Evolutionary conservation across 1,140 invertebrate species (phyloP).

Genomic region (Agraylea sexmaculata): DNA sequence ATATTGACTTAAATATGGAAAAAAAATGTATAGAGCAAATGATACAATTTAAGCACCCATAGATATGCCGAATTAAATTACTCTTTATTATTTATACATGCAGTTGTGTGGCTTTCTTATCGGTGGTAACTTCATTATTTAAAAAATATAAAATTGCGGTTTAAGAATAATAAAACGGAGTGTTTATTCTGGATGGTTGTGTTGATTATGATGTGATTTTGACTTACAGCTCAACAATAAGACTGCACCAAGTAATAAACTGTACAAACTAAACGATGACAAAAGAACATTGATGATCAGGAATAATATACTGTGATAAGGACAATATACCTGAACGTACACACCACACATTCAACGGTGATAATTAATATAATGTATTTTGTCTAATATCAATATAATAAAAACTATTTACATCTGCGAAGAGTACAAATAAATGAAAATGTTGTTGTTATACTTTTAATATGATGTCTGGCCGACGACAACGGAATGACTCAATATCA

Average conservation of each 20-base stretch:
- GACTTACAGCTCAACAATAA: conserved; percentile 19
- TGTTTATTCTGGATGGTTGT: background rate
- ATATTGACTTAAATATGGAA: no score
- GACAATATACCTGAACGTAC: conserved; percentile 22
- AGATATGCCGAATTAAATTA: no score
- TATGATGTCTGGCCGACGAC: conserved; percentile 21
- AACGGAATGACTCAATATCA: background rate
- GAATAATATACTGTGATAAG: conserved; percentile 19
- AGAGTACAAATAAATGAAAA: conserved; percentile 23
- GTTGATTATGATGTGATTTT: background rate
- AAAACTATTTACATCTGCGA: conserved; percentile 16
- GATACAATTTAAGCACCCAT: no score
- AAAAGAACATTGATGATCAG: conserved; percentile 5
- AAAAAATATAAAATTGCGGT: no score
- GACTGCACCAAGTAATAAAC: conserved; percentile 18
- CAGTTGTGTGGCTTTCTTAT: no score
- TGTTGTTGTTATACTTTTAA: conserved; percentile 20
- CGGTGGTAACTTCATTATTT: no score
- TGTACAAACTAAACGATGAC: conserved; percentile 3
- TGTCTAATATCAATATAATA: conserved; percentile 16
- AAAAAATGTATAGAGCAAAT: no score
- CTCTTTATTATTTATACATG: no score
- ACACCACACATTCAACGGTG: conserved; percentile 18
- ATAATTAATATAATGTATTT: conserved; percentile 20
- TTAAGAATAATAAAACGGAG: background rate